Base-by-base conservation (phyloP, 2,888 invertebrate genomes). In the Lycaena phlaeas region DNA sequence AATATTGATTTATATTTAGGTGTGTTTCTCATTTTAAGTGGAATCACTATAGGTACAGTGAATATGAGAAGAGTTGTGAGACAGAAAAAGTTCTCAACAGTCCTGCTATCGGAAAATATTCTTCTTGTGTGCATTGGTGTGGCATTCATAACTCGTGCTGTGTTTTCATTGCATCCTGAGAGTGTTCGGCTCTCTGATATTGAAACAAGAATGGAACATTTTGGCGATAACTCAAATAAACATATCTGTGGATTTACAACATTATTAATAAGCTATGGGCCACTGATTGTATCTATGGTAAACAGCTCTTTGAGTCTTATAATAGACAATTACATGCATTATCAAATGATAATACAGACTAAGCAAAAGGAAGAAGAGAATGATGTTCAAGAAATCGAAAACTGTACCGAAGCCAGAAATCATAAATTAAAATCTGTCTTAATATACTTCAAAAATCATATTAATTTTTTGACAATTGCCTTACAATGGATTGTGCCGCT, bases 291-390 rank as follows among this genome's bases (percentile, higher is more conserved):
- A 17, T 73, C 84, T 3, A 52, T 81, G 28, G 75, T 81, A 0
- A 85, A 84, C 46, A 82, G 81, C 48, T 84, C 84, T 48, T 26
- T 79, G 6, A 76, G 67, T 38, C 56, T 82, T 1, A 54, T 81
- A 1, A 74, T 84, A 41, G 74, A 82, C 42, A 81, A 81, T 51
- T 82, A 78, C 42, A 65, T 81, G 68, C 77, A 81, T 52, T 81
- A 78, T 47, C 68, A 52, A 56, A 69, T 76, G 59, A 44, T 79
- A 22, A 50, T 54, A 9, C 63, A 69, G 18, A 56, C 58, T 1
- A 68, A 71, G 41, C 54, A 48, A 15, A 61, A 61, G 42, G 68
- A 72, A 12, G 69, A 72, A 12, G 69, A 72, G 42, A 70, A 67
- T 49, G 48, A 49, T 25, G 71, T 81, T 0, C 42, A 45, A 41